Evolutionary conservation across 2,888 invertebrate genomes (phyloP), one percentile per base, ranked within the genome.

Genomic region (Mamestra brassicae): DNA sequence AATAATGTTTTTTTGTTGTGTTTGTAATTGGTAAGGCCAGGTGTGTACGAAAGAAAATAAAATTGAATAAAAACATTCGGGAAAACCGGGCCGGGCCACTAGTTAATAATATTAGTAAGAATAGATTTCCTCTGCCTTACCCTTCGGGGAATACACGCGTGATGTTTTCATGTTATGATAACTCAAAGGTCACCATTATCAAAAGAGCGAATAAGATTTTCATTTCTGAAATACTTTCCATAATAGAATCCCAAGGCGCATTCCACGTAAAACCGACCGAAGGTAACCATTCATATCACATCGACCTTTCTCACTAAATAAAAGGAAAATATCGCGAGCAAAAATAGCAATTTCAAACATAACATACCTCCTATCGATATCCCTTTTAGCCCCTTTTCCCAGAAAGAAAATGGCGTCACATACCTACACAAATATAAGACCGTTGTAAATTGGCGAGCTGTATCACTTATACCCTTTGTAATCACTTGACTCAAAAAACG

Each of bases 361-460:
- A 61, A 74, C 61, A 50, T 70, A 68, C 55, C 47, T 73, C n/a
- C 42, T 38, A 71, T 75, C 47, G 52, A 81, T 70, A 80, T 84
- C 60, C 73, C 8, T 80, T 80, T 78, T 67, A 75, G 66, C 42
- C 80, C 60, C 71, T 74, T 74, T 75, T 45, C 52, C 61, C n/a
- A 42, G 57, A 73, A 78, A 76, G 67, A 78, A 83, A 80, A 85
- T 67, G 87, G 69, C 67, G 68, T 71, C 76, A 76, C 76, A 84
- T 65, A 80, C 58, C 79, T 65, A 66, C 45, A 74, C 78, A 80
- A 78, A 78, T 67, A 63, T 55, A 75, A 60, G 69, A 78, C 74
- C 81, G 76, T 81, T 54, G 52, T 74, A 83, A 80, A 87, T 85
- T 87, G 83, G 69, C 70, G 62, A 55, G 67, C 66, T 64, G 63